Percentiles rank a stretch among this genome's conserved stretches.
These are phyloP conservation scores for Oceanites oceanicus DNA, from an alignment of 2,113 vertebrate genomes.

Conservation along the genomic window DNA sequence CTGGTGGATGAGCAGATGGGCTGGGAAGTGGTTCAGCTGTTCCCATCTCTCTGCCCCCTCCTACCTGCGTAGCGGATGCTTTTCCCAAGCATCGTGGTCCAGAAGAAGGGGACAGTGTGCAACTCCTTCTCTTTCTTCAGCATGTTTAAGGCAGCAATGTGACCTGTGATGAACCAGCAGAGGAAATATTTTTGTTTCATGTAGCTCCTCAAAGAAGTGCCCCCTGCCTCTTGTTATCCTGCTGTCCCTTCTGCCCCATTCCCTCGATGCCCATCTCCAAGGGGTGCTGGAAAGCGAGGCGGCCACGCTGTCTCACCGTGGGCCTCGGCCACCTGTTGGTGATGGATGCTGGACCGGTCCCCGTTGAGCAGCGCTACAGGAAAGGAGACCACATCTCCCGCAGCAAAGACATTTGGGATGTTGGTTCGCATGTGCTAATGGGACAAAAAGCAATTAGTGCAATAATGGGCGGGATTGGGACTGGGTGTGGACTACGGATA, in stretches of 20 bases:
- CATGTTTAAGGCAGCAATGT: constrained; percentile 84
- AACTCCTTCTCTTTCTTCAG: constrained; percentile 70
- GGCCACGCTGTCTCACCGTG: constrained; percentile 72
- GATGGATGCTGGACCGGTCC: constrained; percentile 74
- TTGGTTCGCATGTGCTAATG: constrained; percentile 85
- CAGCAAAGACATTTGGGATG: constrained; percentile 76
- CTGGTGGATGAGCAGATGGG: not conserved
- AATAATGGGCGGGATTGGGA: fast-evolving
- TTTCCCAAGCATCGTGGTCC: constrained; percentile 81
- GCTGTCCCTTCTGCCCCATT: not conserved
- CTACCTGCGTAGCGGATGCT: constrained; percentile 84
- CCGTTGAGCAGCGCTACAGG: constrained; percentile 74
- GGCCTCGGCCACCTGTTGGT: constrained; percentile 88
- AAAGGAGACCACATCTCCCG: constrained; percentile 85
- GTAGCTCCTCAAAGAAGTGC: not conserved
- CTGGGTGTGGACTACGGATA: fast-evolving
- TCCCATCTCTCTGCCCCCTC: not conserved
- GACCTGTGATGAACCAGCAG: constrained; percentile 66
- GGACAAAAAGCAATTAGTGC: not conserved
- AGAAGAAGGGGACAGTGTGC: constrained; percentile 85
- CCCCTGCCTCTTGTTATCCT: not conserved
- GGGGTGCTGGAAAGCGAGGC: not conserved
- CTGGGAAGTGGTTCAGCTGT: not conserved
- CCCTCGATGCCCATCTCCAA: fast-evolving
- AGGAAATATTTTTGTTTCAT: not conserved